Conservation (phyloP, 1,140 invertebrate genomes). For the Pogonomyrmex barbatus region DNA sequence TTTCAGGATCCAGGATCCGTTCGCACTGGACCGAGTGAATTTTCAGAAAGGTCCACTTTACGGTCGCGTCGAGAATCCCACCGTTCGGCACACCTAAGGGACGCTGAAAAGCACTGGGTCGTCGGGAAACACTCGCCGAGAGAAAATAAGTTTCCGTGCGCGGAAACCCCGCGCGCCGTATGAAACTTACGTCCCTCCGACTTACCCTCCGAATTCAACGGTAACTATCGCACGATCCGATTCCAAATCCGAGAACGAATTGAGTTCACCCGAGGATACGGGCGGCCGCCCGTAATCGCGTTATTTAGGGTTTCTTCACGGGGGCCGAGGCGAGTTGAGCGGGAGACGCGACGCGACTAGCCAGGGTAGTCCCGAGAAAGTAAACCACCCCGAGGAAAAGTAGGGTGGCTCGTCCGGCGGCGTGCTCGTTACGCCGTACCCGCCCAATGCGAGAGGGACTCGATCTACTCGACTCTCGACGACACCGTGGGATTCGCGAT, state of each 20-base stretch:
- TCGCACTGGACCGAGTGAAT: not conserved
- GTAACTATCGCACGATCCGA: slow-evolving; percentile 2
- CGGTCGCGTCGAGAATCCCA: not conserved
- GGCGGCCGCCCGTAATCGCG: slow-evolving; percentile 21
- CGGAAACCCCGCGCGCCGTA: not conserved
- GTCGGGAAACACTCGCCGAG: slow-evolving; percentile 28
- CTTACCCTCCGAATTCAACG: not conserved
- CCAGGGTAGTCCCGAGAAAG: slow-evolving; percentile 43
- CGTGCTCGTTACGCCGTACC: slow-evolving; percentile 50
- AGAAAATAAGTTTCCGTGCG: not conserved
- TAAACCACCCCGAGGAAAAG: slow-evolving; percentile 59
- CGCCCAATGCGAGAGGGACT: slow-evolving; percentile 36
- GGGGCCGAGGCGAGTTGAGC: slow-evolving; percentile 12
- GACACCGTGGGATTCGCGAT: slow-evolving; percentile 1
- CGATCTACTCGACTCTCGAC: slow-evolving; percentile 20
- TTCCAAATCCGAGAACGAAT: slow-evolving; percentile 11
- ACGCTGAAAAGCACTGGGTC: slow-evolving; percentile 19
- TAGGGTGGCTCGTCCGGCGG: slow-evolving; percentile 52
- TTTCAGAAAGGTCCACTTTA: slow-evolving; percentile 21
- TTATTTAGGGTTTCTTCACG: slow-evolving; percentile 21
- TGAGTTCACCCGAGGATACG: slow-evolving; percentile 9
- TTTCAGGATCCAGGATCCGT: not conserved
- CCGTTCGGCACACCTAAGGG: slow-evolving; percentile 29
- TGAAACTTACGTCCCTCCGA: not conserved
- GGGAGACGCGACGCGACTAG: slow-evolving; percentile 49